Evolutionary conservation across 2,797 vertebrate genomes (phyloP).

Genomic region (Odontamblyopus rebecca): DNA sequence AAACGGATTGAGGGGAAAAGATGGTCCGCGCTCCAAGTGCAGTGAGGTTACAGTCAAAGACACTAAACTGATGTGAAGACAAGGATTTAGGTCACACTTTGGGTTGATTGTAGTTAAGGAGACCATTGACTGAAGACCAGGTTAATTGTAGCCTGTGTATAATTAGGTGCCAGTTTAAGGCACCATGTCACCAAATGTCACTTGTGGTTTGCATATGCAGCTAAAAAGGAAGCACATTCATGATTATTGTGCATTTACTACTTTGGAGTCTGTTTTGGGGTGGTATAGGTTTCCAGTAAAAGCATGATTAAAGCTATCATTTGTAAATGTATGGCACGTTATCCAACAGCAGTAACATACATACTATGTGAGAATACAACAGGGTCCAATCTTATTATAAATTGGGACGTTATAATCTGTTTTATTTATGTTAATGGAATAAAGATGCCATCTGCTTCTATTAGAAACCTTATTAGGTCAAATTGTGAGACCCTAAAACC

Average conservation of each 20-base stretch:
- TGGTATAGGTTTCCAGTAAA: background rate
- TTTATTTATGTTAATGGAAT: too few species aligned
- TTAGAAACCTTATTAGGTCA: too few species aligned
- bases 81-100: constrained; percentile 1
- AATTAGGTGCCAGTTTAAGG: background rate
- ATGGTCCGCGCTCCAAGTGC: constrained; percentile 3
- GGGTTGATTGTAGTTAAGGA: background rate
- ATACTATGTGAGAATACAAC: too few species aligned
- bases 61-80: background rate
- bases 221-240: background rate
- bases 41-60: constrained; percentile 4
- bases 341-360: too few species aligned
- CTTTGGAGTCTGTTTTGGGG: background rate
- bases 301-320: too few species aligned
- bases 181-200: background rate
- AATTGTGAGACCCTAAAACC: too few species aligned
- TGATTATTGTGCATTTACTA: background rate
- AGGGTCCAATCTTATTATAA: too few species aligned
- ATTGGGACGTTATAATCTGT: too few species aligned
- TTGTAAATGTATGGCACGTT: too few species aligned
- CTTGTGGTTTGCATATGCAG: background rate
- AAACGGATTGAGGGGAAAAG: constrained; percentile 10
- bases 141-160: background rate
- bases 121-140: background rate
- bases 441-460: too few species aligned